A percentile compares a stretch with the other conserved stretches of the same genome.
Conservation (phyloP, 2,113 vertebrate species). For the Neomonachus schauinslandi region DNA sequence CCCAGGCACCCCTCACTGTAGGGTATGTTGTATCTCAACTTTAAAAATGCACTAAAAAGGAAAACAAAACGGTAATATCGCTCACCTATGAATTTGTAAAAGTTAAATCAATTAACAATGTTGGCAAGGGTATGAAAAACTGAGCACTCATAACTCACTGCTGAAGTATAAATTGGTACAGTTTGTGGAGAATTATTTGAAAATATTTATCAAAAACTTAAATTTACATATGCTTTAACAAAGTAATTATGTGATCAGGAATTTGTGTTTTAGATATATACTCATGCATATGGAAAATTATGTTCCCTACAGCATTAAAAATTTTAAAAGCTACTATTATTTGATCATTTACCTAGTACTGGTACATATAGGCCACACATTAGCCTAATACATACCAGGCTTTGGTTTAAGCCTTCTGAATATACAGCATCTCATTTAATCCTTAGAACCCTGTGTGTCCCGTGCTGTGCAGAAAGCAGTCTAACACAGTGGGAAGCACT, state of each 20-base stretch:
- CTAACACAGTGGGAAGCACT: background rate
- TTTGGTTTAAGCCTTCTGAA: background rate
- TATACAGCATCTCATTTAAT: background rate
- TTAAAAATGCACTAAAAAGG: background rate
- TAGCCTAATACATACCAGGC: background rate
- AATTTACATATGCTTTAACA: background rate
- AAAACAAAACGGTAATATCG: background rate
- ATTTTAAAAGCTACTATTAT: background rate
- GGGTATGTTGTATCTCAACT: background rate
- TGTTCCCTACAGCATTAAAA: background rate
- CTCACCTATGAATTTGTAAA: background rate
- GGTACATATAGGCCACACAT: background rate
- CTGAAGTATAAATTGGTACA: background rate
- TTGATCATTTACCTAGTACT: background rate
- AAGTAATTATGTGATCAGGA: background rate
- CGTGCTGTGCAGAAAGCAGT: rapidly evolving
- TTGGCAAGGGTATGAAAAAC: background rate
- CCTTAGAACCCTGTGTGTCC: no score
- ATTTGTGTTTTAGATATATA: background rate
- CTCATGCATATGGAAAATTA: background rate
- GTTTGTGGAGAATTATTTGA: background rate
- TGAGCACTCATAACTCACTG: background rate
- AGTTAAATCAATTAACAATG: background rate
- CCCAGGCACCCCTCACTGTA: background rate
- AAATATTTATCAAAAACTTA: slow-evolving; percentile 40